Evolutionary conservation across 2,888 invertebrate genomes (phyloP).

Genomic region (Noctua janthina): DNA sequence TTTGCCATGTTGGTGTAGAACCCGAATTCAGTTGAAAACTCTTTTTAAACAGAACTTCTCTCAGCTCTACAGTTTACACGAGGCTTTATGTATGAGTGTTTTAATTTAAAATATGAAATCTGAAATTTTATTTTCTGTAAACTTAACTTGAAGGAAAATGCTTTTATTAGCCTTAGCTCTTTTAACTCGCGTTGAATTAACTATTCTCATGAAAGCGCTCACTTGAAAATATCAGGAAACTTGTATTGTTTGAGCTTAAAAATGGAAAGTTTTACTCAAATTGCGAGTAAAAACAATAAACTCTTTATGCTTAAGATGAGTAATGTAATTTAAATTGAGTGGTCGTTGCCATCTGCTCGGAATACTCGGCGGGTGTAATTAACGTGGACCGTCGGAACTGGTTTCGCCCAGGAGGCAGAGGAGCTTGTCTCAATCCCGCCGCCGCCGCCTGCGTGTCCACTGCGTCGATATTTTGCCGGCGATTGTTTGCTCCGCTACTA

Average conservation of each 20-base stretch:
- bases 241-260: constrained; percentile 10
- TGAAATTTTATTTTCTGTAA: constrained; percentile 25
- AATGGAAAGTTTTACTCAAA: constrained; percentile 8
- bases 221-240: constrained; percentile 5
- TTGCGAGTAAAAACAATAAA: constrained; percentile 38
- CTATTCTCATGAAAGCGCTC: constrained; percentile 10
- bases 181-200: constrained; percentile 17
- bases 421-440: constrained; percentile 56
- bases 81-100: constrained; percentile 23
- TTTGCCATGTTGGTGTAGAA: constrained; percentile 33
- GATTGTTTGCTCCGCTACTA: constrained; percentile 50
- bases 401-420: constrained; percentile 64
- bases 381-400: constrained; percentile 65
- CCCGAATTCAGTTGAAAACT: constrained; percentile 31
- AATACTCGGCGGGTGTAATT: constrained; percentile 68
- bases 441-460: constrained; percentile 41
- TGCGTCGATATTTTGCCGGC: constrained; percentile 29
- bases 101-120: constrained; percentile 20
- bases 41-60: constrained; percentile 29
- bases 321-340: constrained; percentile 60
- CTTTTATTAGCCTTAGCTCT: constrained; percentile 21
- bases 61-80: constrained; percentile 19
- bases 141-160: constrained; percentile 16
- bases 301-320: constrained; percentile 32
- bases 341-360: constrained; percentile 69